Base-by-base conservation (phyloP, 2,797 vertebrate species). In the Gymnodraco acuticeps region DNA sequence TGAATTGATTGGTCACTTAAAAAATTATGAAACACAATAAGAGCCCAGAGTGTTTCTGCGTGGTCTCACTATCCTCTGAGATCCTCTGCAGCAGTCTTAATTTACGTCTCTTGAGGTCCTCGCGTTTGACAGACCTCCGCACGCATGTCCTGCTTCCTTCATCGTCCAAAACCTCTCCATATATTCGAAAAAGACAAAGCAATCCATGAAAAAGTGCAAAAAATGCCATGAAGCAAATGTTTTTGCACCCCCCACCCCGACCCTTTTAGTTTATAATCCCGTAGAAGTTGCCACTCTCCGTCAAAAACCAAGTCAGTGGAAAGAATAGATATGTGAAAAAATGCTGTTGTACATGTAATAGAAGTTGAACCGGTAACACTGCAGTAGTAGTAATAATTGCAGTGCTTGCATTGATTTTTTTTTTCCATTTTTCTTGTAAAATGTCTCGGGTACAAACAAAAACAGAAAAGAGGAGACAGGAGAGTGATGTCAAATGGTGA, bases 401-500 rank as follows among this genome's bases (percentile, higher is more conserved):
- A 94, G 90, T 90, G 91, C 88, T 93, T 91, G 92, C 85, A 86
- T 90, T 87, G 81, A 89, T 87, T 79, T 80, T 87, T 88, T 88
- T 92, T 91, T 83, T 82, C 91, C 90, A 92, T 88, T 92, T 95
- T 91, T 93, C 90, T 96, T 96, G 97, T 97, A 96, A 97, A 97
- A 97, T 96, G 96, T 99, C 96, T 98, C 90, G 96, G 96, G 95
- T 97, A 96, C 95, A 97, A 99, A 99, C 94, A 94, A 97, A 97
- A 97, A 93, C 23, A 85, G 51, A 85, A 84, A 95, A 95, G 95
- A 96, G 96, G 94, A 96, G 96, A 98, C 96, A 96, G 96, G 96
- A 95, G 96, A 96, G 96, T 96, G 97, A 96, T 95, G 96, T 99
- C 97, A 99, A 97, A 99, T 98, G 94, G 96, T 95, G 94, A 98